Conservation (phyloP, 1,140 invertebrate genomes). For the Monomorium pharaonis region DNA sequence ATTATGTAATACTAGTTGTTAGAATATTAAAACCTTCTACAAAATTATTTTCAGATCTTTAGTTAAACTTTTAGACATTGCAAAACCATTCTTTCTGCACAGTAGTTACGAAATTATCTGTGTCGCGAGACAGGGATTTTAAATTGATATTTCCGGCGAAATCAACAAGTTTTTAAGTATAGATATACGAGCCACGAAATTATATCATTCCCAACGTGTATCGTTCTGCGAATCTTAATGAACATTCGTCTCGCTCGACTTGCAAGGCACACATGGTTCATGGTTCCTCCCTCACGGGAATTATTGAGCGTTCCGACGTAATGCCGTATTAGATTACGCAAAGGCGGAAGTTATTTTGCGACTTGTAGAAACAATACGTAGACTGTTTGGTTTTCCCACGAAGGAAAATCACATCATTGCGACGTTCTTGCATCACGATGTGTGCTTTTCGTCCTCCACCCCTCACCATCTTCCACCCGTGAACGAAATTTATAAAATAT, state of each 20-base stretch:
- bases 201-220: neutral
- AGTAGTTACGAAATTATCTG: neutral
- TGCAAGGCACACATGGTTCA: neutral
- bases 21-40: too few species aligned
- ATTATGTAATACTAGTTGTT: too few species aligned
- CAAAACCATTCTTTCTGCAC: too few species aligned
- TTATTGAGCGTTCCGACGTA: slow-evolving; percentile 39
- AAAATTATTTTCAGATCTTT: too few species aligned
- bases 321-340: slow-evolving; percentile 43
- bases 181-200: neutral
- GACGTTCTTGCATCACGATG: neutral
- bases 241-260: neutral
- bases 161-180: neutral
- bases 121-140: neutral
- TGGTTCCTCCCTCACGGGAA: slow-evolving; percentile 34
- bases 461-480: too few species aligned
- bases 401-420: slow-evolving; percentile 19
- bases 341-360: slow-evolving; percentile 58
- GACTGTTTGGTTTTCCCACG: neutral
- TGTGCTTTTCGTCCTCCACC: neutral
- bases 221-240: slow-evolving; percentile 1
- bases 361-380: slow-evolving; percentile 34
- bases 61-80: too few species aligned
- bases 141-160: neutral
- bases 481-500: neutral